Base-by-base conservation (phyloP, 2,888 invertebrate species). In the Ornithoptera alexandrae region DNA sequence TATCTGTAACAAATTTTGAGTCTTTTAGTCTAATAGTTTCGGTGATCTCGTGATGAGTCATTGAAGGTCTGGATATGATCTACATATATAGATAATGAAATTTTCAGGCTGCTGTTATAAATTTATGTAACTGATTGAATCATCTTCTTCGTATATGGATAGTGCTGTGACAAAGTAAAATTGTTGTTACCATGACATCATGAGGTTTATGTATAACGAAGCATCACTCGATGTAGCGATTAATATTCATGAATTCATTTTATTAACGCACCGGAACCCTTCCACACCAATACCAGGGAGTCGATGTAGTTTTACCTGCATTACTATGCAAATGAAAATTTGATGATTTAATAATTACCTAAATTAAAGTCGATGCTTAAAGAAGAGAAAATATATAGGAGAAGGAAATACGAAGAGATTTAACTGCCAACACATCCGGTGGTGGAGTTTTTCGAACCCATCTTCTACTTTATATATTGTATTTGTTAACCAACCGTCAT, bases 281-380 rank as follows among this genome's bases (percentile, higher is more conserved):
- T 42, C 58, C 62, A 50, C 20, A 60, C 36, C 53, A 58, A 63
- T 62, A 66, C 42, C 15, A 10, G 30, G 53, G 22, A 53, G 24
- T 70, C 62, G 70, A 69, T 66, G 70, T 70, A 70, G 62, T 60
- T 59, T 59, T 66, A 59, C 62, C 46, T 62, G 50, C 69, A 69
- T 66, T 69, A 69, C 62, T 66, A 70, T 70, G 70, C 70, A 70
- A 70, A 70, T 70, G 50, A 66, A 70, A 70, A 63, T 62, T 70
- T 59, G 58, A 62, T 66, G 66, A 53, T 63, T 66, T 66, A 65
- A 58, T 57, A 62, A 65, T 69, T 42, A 63, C 50, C 39, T 2
- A 65, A 65, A 65, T 62, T 58, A 58, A 62, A 42, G 46, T 62
- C 65, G 22, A 12, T 50, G 58, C 5, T 62, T 62, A 58, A 58